Conservation (phyloP, 1,140 invertebrate species). For the Brachionus rotundiformis region DNA sequence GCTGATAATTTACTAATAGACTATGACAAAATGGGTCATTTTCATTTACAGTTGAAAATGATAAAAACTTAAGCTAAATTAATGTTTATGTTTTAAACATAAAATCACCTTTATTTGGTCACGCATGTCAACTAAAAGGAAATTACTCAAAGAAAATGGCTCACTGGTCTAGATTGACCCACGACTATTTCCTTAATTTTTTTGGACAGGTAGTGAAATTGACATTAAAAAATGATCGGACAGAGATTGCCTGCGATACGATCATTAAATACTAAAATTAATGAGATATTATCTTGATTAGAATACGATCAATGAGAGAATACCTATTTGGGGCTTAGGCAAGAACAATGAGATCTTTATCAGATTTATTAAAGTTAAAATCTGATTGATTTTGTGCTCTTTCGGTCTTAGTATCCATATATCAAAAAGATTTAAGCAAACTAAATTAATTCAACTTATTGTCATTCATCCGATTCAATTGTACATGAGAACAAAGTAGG, state of each 20-base stretch:
- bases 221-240: slow-evolving; percentile 9
- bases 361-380: neutral
- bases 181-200: neutral
- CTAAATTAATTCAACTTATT: slow-evolving; percentile 1
- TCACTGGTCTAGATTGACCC: neutral
- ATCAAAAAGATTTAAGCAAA: slow-evolving; percentile 35
- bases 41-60: neutral
- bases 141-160: neutral
- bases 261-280: slow-evolving; percentile 14
- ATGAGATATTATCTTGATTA: slow-evolving; percentile 14
- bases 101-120: neutral
- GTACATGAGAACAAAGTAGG: slow-evolving; percentile 1
- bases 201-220: slow-evolving; percentile 8
- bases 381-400: slow-evolving; percentile 28
- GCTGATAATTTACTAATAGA: neutral
- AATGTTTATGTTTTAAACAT: neutral
- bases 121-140: neutral
- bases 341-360: slow-evolving; percentile 27
- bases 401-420: neutral
- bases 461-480: slow-evolving; percentile 41
- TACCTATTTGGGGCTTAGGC: neutral
- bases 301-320: neutral
- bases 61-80: no score
- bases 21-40: neutral
- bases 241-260: slow-evolving; percentile 3